phyloP scores from a whole-genome alignment of 2,113 vertebrate species.

The Regulus satrapa region DNA sequence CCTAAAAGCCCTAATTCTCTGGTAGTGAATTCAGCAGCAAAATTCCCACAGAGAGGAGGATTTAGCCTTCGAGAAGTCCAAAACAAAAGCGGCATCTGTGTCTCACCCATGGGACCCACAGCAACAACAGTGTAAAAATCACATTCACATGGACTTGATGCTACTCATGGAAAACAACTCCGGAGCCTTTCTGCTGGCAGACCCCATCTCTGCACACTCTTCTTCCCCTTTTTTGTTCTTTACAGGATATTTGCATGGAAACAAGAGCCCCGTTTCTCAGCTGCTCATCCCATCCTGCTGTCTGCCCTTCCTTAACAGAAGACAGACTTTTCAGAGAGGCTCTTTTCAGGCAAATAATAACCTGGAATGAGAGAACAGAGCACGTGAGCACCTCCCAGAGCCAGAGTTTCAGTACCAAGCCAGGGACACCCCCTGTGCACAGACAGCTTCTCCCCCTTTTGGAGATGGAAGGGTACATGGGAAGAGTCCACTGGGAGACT shows the following conservation, averaged over 20 bases:
- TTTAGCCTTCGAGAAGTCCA: neutral
- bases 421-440: neutral
- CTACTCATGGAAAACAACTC: neutral
- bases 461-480: neutral
- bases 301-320: neutral
- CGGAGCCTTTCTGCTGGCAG: neutral
- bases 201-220: neutral
- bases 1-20: neutral
- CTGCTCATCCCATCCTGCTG: neutral
- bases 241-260: neutral
- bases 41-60: neutral
- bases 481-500: neutral
- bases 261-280: neutral
- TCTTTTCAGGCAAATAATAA: neutral
- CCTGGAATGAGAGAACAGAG: neutral
- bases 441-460: neutral
- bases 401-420: neutral
- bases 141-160: neutral
- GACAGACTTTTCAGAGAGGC: neutral
- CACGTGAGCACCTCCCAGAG: neutral
- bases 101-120: neutral
- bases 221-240: neutral
- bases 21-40: neutral
- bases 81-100: conserved; percentile 41
- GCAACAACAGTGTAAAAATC: neutral